Base-by-base conservation (phyloP, 2,888 invertebrate genomes). In the Leucophora obtusa region DNA sequence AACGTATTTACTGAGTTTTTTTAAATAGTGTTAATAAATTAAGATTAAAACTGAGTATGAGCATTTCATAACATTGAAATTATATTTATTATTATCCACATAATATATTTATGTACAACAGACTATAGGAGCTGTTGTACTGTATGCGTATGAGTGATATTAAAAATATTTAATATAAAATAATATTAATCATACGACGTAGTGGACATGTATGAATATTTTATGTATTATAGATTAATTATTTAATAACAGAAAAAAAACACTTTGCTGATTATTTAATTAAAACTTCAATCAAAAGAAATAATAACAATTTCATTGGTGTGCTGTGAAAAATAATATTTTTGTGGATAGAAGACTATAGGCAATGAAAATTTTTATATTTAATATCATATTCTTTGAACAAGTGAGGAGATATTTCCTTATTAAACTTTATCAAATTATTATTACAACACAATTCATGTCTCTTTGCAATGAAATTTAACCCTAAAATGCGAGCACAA, bases 11-110 rank as follows among this genome's bases (percentile, higher is more conserved):
- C 73, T 28, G 76, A 72, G 59, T 73, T 80, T 47, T 47, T 76
- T 77, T 77, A 6, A 81, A 81, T 73, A 66, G 65, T 50, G 58
- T 77, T 77, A 73, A 81, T 77, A 81, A 81, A 76, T 81, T 69
- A 69, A 76, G 72, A 65, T 72, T 81, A 70, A 73, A 74, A 66
- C 28, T 54, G 60, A 62, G 43, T 15, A 24, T 66, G 56, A 54
- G 54, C 62, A 60, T 74, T 71, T 75, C 75, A 79, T 79, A 62
- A 66, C 60, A 79, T 50, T 70, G 59, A 70, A 69, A 79, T 65
- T 59, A 60, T 63, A 63, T 68, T 60, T 78, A 62, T 72, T 62
- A 56, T 62, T 51, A 56, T 56, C 35, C 47, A 47, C 50, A 68
- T 18, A 47, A 65, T 58, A 69, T 43, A 24, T 18, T 18, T 18